These are phyloP conservation scores for Labroides dimidiatus DNA, from an alignment of 2,797 vertebrate genomes.

Conservation along the genomic window DNA sequence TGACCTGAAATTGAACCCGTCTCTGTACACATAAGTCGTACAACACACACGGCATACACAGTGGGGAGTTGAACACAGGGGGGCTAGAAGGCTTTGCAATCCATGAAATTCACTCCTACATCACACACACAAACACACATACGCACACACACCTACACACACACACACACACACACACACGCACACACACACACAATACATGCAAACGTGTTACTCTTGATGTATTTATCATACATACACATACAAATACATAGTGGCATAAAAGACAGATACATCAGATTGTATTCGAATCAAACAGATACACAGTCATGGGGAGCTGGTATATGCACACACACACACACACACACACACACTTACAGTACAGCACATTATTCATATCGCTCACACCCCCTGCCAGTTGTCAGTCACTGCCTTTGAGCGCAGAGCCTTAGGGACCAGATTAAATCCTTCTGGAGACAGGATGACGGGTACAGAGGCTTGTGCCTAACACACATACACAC, in stretches of 20 bases:
- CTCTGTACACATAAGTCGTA: constrained; percentile 8
- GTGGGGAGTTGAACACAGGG: constrained; percentile 11
- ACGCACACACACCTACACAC: too few species aligned
- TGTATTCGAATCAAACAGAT: too few species aligned
- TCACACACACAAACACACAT: constrained; percentile 37
- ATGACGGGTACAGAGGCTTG: constrained; percentile 72
- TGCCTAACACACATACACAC: constrained; percentile 20
- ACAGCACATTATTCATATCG: constrained; percentile 63
- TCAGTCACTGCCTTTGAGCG: constrained; percentile 82
- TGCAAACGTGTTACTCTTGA: too few species aligned
- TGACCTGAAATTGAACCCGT: too few species aligned
- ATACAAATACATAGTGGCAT: constrained; percentile 4
- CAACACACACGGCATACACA: constrained; percentile 42
- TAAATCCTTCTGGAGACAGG: constrained; percentile 86
- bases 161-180: constrained; percentile 32
- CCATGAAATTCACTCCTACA: neutral
- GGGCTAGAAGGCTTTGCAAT: neutral
- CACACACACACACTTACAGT: constrained; percentile 44
- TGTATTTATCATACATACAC: neutral
- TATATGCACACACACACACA: constrained; percentile 3
- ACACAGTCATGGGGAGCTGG: too few species aligned
- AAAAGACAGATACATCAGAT: too few species aligned
- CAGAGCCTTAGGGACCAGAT: constrained; percentile 79
- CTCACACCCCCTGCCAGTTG: constrained; percentile 80
- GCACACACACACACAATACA: constrained; percentile 39